These are phyloP conservation scores for Chaetops frenatus DNA, from an alignment of 2,113 vertebrate species.

Conservation along the genomic window DNA sequence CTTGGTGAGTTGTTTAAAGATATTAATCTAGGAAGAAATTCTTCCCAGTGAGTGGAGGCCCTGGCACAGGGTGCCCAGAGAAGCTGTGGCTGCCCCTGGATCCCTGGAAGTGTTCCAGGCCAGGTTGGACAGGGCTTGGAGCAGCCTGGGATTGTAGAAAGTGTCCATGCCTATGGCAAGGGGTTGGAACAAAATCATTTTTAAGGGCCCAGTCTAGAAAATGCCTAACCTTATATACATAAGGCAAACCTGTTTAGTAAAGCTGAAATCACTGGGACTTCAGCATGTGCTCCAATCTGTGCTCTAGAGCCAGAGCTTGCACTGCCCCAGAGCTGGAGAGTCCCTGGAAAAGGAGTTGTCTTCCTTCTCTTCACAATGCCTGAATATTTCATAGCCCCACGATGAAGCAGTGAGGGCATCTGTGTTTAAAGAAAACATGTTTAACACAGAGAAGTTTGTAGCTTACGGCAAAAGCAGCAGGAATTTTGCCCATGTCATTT, in stretches of 20 bases:
- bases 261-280: background rate
- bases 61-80: background rate
- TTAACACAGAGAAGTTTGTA: background rate
- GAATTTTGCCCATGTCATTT: rapidly evolving
- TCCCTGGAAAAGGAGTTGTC: background rate
- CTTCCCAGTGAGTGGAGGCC: background rate
- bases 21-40: background rate
- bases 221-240: background rate
- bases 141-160: background rate
- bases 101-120: background rate
- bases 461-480: background rate
- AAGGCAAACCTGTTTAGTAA: background rate
- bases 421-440: background rate
- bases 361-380: background rate
- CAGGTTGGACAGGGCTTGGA: rapidly evolving
- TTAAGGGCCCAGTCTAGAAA: background rate
- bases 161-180: background rate
- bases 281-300: background rate
- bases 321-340: background rate
- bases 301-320: background rate
- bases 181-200: no score
- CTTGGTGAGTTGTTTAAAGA: background rate
- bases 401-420: background rate
- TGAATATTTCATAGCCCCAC: background rate
- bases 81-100: background rate